Evolutionary conservation across 2,888 invertebrate genomes (phyloP), one percentile per base, ranked within the genome.

Genomic region (Baccha elongata): DNA sequence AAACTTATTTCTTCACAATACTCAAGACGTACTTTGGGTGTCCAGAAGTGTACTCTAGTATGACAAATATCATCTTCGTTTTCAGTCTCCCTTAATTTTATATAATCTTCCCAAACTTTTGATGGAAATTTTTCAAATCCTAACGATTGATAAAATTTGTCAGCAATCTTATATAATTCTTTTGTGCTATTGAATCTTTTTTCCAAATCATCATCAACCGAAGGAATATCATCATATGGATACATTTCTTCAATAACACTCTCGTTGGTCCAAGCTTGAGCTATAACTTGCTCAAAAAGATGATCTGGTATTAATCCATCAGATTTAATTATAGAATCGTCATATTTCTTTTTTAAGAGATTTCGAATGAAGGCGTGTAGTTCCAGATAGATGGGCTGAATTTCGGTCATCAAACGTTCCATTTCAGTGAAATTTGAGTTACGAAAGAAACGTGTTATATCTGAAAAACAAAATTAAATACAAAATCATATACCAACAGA

Each of bases 331-430:
- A 93, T 88, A 10, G 92, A 90, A 19, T 93, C 93, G 1, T 95
- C 95, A 87, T 96, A 95, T 86, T 92, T 92, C 86, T 93, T 91
- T n/a, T 92, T 90, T 17, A 96, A 90, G 58, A 93, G 92, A 84
- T 92, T 92, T 85, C 96, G 91, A 1, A 96, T 94, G 86, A 95
- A 96, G 0, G 95, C 95, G 88, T 96, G 96, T 8, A 96, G 90
- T 87, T 96, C 93, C 68, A 93, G 90, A 88, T 97, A 97, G 3
- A 97, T 88, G 0, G 96, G 96, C 85, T 93, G 93, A 50, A 97
- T 90, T 87, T 95, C 93, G 62, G 92, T 91, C 94, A 95, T 95
- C 0, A 95, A 88, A 69, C 91, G 91, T 1, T 92, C 92, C 7
- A 96, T 88, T 86, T 94, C 93, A 10, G 92, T 88, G 78, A 93